phyloP scores from a whole-genome alignment of 2,797 vertebrate genomes.

The Ptychadena robeensis region DNA sequence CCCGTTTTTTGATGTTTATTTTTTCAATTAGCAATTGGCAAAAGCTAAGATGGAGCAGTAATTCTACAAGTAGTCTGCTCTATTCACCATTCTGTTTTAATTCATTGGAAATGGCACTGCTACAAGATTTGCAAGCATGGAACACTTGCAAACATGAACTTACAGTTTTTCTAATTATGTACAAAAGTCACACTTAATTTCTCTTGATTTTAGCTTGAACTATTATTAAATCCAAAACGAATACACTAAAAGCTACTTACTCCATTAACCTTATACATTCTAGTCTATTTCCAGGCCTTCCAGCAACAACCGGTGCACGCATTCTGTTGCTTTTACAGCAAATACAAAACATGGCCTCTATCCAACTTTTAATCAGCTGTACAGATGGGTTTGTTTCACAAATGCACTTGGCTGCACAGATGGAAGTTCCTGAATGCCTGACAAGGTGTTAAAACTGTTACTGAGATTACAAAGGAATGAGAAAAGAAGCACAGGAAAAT shows the following conservation, averaged over 20 bases:
- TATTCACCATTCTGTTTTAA: conserved; percentile 61
- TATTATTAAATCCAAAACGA: conserved; percentile 72
- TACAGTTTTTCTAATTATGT: conserved; percentile 66
- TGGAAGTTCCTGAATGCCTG: conserved; percentile 80
- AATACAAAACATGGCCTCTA: conserved; percentile 76
- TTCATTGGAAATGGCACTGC: conserved; percentile 60
- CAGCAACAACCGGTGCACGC: conserved; percentile 70
- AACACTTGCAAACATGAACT: conserved; percentile 62
- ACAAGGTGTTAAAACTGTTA: conserved; percentile 83
- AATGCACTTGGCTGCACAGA: conserved; percentile 77
- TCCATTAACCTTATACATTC: conserved; percentile 66
- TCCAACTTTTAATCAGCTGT: conserved; percentile 83
- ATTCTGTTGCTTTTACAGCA: conserved; percentile 73
- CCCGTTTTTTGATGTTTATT: conserved; percentile 49
- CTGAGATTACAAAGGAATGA: conserved; percentile 78
- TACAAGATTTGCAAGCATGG: conserved; percentile 50
- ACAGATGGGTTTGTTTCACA: conserved; percentile 85
- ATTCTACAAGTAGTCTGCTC: conserved; percentile 47
- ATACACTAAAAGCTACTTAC: conserved; percentile 69
- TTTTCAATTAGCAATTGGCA: conserved; percentile 58
- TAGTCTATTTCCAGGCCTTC: conserved; percentile 64
- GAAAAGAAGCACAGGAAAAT: conserved; percentile 73
- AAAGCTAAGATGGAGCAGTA: conserved; percentile 23
- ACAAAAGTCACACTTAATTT: conserved; percentile 67
- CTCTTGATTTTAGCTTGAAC: conserved; percentile 69